Evolutionary conservation across 2,888 invertebrate species (phyloP).

Genomic region (Noctua pronuba): DNA sequence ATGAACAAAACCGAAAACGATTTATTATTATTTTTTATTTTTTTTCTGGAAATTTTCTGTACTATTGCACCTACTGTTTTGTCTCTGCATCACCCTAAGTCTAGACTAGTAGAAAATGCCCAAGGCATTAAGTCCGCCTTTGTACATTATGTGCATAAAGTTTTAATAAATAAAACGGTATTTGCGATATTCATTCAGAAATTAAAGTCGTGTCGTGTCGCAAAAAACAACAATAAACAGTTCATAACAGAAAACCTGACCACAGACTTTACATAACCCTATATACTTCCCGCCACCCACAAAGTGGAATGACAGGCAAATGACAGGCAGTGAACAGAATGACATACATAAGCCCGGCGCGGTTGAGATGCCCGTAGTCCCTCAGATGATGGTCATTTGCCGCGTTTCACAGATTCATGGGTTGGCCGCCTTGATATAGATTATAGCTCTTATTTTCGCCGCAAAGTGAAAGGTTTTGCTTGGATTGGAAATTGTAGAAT

Average conservation of each 20-base stretch:
- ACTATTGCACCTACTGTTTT: no score
- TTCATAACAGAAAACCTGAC: not conserved
- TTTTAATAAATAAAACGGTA: no score
- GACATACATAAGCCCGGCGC: constrained; percentile 57
- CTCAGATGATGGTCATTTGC: constrained; percentile 74
- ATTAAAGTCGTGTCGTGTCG: not conserved
- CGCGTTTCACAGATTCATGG: constrained; percentile 72
- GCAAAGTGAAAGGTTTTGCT: constrained; percentile 70
- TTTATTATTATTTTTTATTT: no score
- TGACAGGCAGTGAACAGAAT: constrained; percentile 61
- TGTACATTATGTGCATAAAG: no score
- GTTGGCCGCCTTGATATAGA: constrained; percentile 57
- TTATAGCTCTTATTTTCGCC: constrained; percentile 66
- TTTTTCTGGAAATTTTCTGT: no score
- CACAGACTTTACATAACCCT: constrained; percentile 22
- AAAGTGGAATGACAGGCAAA: constrained; percentile 64
- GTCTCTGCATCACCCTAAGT: no score
- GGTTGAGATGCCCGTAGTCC: constrained; percentile 50
- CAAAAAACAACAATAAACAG: not conserved
- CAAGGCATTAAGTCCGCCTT: no score
- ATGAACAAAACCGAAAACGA: not conserved
- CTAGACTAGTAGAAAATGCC: no score
- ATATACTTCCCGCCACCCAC: constrained; percentile 69
- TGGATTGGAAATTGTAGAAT: constrained; percentile 10
- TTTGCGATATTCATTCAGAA: not conserved